Evolutionary conservation across 2,888 invertebrate genomes (phyloP).

Genomic region (Dynastes grantii): DNA sequence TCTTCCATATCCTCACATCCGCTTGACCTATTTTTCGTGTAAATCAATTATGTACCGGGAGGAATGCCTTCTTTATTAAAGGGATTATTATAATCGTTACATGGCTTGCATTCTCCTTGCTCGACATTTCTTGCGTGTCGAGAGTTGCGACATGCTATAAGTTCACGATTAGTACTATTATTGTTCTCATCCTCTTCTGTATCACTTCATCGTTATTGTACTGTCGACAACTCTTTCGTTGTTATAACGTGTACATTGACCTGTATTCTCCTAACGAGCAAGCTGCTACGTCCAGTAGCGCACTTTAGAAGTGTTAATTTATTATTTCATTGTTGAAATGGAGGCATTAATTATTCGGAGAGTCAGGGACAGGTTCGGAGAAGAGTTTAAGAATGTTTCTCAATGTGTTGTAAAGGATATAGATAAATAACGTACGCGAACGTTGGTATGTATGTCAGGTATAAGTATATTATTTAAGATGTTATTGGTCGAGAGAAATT

Average conservation of each 20-base stretch:
- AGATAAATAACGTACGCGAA: slow-evolving; percentile 9
- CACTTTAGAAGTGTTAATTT: slow-evolving; percentile 40
- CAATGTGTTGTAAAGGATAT: slow-evolving; percentile 16
- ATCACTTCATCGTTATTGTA: slow-evolving; percentile 25
- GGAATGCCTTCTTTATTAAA: slow-evolving; percentile 1
- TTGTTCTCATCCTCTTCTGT: slow-evolving; percentile 27
- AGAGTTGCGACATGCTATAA: slow-evolving; percentile 27
- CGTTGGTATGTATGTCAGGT: slow-evolving; percentile 23
- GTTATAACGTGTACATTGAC: slow-evolving; percentile 34
- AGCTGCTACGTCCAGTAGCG: slow-evolving; percentile 28
- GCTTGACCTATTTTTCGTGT: slow-evolving; percentile 24
- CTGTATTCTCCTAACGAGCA: slow-evolving; percentile 26
- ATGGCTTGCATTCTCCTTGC: background rate
- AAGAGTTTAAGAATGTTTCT: slow-evolving; percentile 10
- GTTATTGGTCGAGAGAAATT: slow-evolving; percentile 22
- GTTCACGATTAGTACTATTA: slow-evolving; percentile 26
- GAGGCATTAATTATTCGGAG: slow-evolving; percentile 27
- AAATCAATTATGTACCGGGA: slow-evolving; percentile 15
- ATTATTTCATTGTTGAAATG: slow-evolving; percentile 40
- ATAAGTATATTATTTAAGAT: slow-evolving; percentile 24
- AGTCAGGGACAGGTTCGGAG: slow-evolving; percentile 28
- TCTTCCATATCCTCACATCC: slow-evolving; percentile 11
- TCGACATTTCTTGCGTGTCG: slow-evolving; percentile 24
- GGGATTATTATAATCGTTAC: background rate
- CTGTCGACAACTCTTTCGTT: background rate